Conservation (phyloP, 1,140 invertebrate genomes). For the Copidosoma floridanum region DNA sequence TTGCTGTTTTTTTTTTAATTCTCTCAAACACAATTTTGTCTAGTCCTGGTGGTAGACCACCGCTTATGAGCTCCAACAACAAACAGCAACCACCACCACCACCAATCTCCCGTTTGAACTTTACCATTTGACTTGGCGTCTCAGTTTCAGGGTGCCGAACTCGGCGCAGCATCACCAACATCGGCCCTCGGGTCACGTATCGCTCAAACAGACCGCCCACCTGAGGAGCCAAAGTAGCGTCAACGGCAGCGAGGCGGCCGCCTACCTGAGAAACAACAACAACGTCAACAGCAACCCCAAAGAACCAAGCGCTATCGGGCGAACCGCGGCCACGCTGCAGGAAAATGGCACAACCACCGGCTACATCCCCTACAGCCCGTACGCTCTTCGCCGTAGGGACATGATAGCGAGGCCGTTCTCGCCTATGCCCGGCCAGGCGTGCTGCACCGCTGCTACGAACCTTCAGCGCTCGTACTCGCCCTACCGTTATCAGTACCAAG, state of each 20-base stretch:
- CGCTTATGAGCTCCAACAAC: constrained; percentile 2
- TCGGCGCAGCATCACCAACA: constrained; percentile 22
- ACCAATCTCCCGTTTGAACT: too few relatives aligned
- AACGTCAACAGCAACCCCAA: background rate
- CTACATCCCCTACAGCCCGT: constrained; percentile 52
- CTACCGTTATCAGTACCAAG: constrained; percentile 18
- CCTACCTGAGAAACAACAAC: constrained; percentile 35
- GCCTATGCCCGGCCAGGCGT: constrained; percentile 27
- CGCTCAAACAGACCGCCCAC: constrained; percentile 47
- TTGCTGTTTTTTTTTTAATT: too few relatives aligned
- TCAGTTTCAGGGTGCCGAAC: constrained; percentile 43
- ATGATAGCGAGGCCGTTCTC: constrained; percentile 45
- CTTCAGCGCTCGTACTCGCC: constrained; percentile 34
- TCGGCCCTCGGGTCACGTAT: constrained; percentile 45
- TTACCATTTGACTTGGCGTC: too few relatives aligned
- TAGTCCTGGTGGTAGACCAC: background rate
- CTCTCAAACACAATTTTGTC: too few relatives aligned
- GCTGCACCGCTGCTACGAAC: constrained; percentile 3
- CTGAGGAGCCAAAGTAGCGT: constrained; percentile 37
- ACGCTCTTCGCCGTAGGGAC: constrained; percentile 46
- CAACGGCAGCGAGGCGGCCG: constrained; percentile 40
- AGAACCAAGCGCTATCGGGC: constrained; percentile 27
- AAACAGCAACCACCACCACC: too few relatives aligned
- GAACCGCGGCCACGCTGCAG: constrained; percentile 7
- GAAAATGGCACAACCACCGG: constrained; percentile 39